These are phyloP conservation scores for Mythimna loreyi DNA, from an alignment of 2,888 invertebrate genomes.

Conservation along the genomic window DNA sequence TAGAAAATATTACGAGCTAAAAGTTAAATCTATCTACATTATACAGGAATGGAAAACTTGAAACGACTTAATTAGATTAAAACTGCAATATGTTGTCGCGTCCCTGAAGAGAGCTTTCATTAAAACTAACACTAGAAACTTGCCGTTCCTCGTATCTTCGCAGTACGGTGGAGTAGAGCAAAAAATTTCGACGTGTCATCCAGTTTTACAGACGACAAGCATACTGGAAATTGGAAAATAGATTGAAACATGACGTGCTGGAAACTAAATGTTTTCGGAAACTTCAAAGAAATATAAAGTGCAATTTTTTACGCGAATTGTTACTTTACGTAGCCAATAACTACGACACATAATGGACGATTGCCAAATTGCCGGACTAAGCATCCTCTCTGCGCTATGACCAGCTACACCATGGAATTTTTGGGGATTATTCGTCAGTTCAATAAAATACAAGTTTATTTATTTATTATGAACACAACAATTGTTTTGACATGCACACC, in stretches of 20 bases:
- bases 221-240: conserved; percentile 47
- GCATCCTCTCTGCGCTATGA: no score
- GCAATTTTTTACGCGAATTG: neutral
- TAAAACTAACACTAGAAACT: conserved; percentile 42
- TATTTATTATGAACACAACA: no score
- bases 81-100: conserved; percentile 44
- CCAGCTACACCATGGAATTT: no score
- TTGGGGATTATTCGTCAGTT: no score
- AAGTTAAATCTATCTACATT: conserved; percentile 19
- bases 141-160: conserved; percentile 14
- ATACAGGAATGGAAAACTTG: conserved; percentile 30
- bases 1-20: no score
- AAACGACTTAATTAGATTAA: conserved; percentile 42
- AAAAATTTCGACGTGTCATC: conserved; percentile 32
- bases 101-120: conserved; percentile 40
- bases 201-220: conserved; percentile 33
- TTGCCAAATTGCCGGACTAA: no score
- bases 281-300: neutral
- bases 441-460: neutral
- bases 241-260: conserved; percentile 35
- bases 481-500: no score
- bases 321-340: neutral
- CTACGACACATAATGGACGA: no score
- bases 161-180: conserved; percentile 7
- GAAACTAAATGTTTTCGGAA: conserved; percentile 7